Conservation (phyloP, 2,888 invertebrate species). For the Leistus spinibarbis region DNA sequence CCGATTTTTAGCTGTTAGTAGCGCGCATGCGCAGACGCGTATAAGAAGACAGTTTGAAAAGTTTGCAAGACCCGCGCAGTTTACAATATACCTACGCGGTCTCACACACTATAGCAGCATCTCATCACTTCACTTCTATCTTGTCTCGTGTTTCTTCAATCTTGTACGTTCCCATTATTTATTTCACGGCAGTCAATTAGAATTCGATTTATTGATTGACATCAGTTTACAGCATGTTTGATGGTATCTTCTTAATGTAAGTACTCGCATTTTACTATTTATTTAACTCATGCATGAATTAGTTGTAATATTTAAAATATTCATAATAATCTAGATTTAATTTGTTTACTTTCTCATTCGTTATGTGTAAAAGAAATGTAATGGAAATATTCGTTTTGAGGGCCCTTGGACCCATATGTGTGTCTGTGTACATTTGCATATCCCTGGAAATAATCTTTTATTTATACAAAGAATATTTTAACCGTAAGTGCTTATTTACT, state of each 20-base stretch:
- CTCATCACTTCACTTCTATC: not conserved
- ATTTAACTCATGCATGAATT: too few relatives aligned
- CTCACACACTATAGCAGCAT: not conserved
- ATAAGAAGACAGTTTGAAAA: slow-evolving; percentile 44
- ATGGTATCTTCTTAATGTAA: not conserved
- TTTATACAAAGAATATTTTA: too few relatives aligned
- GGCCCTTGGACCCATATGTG: too few relatives aligned
- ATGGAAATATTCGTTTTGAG: too few relatives aligned
- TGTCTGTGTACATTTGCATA: too few relatives aligned
- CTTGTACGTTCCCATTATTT: not conserved
- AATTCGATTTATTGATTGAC: not conserved
- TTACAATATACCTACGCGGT: slow-evolving; percentile 22
- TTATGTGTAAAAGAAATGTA: too few relatives aligned
- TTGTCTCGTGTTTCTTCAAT: not conserved
- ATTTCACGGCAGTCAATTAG: not conserved
- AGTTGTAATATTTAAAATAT: too few relatives aligned
- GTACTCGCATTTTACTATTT: not conserved
- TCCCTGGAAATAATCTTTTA: too few relatives aligned
- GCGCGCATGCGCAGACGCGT: slow-evolving; percentile 12
- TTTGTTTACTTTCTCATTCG: too few relatives aligned
- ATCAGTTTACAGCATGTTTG: not conserved
- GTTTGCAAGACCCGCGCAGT: slow-evolving; percentile 44
- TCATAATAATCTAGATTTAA: too few relatives aligned
- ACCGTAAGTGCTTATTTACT: too few relatives aligned
- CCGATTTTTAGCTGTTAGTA: not conserved